These are phyloP conservation scores for Peromyscus aztecus DNA, from an alignment of 2,797 vertebrate genomes.

Conservation along the genomic window DNA sequence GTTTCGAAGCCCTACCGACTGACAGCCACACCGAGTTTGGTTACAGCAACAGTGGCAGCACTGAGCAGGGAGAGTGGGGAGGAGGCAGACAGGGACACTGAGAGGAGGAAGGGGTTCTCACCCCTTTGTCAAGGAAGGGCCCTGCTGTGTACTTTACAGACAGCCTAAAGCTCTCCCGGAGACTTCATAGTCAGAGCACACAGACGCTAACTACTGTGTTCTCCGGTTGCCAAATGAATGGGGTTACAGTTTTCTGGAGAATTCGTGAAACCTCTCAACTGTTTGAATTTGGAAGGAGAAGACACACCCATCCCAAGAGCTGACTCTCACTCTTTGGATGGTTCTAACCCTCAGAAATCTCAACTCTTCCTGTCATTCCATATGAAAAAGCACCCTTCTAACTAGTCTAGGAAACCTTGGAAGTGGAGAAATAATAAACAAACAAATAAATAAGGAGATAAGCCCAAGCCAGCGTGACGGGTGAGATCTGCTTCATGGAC, in stretches of 20 bases:
- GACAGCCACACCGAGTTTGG: not conserved
- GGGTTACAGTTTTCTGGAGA: not conserved
- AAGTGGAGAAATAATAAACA: not conserved
- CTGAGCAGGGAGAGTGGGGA: not conserved
- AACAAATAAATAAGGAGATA: not conserved
- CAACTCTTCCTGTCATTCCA: not conserved
- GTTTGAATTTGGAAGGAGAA: slow-evolving; percentile 13
- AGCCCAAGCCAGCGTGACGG: not conserved
- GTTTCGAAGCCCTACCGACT: not conserved
- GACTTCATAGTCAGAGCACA: not conserved
- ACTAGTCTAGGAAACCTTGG: not conserved
- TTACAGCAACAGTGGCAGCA: not conserved
- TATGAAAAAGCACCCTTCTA: not conserved
- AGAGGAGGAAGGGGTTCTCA: not conserved
- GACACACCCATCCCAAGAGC: not conserved
- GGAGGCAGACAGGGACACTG: not conserved
- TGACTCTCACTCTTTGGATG: not conserved
- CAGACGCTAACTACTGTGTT: not conserved
- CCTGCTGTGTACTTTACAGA: not conserved
- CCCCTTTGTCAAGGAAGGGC: not conserved
- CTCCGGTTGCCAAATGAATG: not conserved
- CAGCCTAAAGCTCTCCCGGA: not conserved
- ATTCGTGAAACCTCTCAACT: slow-evolving; percentile 4
- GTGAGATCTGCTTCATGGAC: not conserved
- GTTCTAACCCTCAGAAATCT: not conserved